A percentile compares a stretch with the other conserved stretches of the same genome.
Conservation (phyloP, 2,113 vertebrate species). For the Nothoprocta pentlandii region DNA sequence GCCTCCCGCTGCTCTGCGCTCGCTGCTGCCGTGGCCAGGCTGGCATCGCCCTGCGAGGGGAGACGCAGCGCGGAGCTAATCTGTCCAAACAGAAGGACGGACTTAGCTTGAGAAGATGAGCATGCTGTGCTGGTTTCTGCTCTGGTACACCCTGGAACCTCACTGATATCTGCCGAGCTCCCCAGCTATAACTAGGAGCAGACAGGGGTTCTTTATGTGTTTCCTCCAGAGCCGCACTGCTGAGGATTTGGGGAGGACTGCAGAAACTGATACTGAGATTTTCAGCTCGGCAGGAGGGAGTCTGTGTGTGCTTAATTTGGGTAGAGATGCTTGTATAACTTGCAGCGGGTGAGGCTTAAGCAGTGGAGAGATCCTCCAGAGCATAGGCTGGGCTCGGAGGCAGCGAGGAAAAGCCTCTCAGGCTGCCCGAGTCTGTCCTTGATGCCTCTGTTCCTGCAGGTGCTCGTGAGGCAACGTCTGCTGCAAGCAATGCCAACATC, state of each 20-base stretch:
- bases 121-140: conserved; percentile 66
- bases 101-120: conserved; percentile 69
- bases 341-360: conserved; percentile 18
- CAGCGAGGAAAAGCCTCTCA: background rate
- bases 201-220: conserved; percentile 44
- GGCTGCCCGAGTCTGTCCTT: background rate
- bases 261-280: conserved; percentile 64
- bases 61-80: conserved; percentile 51
- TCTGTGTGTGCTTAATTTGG: conserved; percentile 46
- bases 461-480: background rate
- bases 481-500: background rate
- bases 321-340: conserved; percentile 5
- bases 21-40: background rate
- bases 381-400: background rate
- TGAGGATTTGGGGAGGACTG: conserved; percentile 56
- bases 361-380: background rate
- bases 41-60: conserved; percentile 1
- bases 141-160: conserved; percentile 63
- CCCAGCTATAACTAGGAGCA: conserved; percentile 46
- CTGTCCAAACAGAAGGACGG: conserved; percentile 63
- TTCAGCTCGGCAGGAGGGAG: conserved; percentile 21
- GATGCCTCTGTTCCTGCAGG: background rate
- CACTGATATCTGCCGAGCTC: conserved; percentile 24
- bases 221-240: conserved; percentile 50
- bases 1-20: background rate